phyloP scores from a whole-genome alignment of 2,113 vertebrate genomes.

The Stegostoma tigrinum region DNA sequence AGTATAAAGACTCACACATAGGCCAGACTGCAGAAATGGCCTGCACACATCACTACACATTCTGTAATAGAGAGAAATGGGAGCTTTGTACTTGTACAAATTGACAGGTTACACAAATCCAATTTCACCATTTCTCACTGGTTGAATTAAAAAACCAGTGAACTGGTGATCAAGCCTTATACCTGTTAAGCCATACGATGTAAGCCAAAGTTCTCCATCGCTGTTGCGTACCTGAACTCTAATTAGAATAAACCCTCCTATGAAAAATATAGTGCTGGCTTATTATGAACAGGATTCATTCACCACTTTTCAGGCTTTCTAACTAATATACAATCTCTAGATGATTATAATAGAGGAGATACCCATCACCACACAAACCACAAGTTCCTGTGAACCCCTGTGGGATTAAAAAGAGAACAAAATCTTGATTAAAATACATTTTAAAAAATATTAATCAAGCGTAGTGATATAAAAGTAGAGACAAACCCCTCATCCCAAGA shows the following conservation, averaged over 20 bases:
- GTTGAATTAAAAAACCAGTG: neutral
- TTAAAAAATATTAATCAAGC: neutral
- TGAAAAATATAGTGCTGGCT: neutral
- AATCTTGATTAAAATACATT: neutral
- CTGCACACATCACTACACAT: too few species aligned
- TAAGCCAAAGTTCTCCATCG: neutral
- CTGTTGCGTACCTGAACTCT: neutral
- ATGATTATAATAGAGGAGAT: neutral
- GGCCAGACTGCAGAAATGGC: too few species aligned
- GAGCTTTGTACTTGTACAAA: neutral
- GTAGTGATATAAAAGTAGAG: neutral
- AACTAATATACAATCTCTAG: neutral
- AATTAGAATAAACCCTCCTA: neutral
- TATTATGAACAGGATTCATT: neutral
- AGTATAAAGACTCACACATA: too few species aligned
- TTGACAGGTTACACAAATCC: neutral
- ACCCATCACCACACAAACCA: neutral
- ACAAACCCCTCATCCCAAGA: neutral
- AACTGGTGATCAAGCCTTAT: neutral
- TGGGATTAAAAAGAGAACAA: neutral
- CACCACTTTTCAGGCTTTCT: neutral
- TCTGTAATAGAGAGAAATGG: neutral
- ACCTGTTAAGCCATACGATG: neutral
- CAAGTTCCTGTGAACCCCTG: neutral
- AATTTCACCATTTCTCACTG: neutral